Evolutionary conservation across 2,797 vertebrate genomes (phyloP).

Genomic region (Acanthiza pusilla): DNA sequence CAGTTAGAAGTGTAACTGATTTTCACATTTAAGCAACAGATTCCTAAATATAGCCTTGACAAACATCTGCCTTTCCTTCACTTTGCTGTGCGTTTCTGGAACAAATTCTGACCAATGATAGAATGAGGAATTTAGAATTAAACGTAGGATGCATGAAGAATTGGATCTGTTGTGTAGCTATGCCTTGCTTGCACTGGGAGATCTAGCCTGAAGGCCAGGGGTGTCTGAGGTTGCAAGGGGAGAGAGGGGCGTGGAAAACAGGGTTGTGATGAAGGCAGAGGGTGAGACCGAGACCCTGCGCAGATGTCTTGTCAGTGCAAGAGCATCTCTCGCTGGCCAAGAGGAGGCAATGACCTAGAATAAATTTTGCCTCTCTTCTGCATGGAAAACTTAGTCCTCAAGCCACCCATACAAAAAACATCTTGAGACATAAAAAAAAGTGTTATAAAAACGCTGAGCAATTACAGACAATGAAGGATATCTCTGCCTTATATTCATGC

Average conservation of each 20-base stretch:
- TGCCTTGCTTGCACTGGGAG: background rate
- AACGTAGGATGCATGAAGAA: background rate
- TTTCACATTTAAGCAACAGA: background rate
- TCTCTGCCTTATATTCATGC: background rate
- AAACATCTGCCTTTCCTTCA: conserved; percentile 16
- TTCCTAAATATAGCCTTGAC: conserved; percentile 19
- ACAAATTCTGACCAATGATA: background rate
- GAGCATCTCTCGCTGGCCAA: conserved; percentile 45
- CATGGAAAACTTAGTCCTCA: background rate
- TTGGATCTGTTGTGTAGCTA: background rate
- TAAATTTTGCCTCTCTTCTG: background rate
- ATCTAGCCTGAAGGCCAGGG: background rate
- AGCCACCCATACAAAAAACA: background rate
- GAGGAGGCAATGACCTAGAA: background rate
- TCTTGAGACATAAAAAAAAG: background rate
- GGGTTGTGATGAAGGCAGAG: background rate
- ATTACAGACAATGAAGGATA: background rate
- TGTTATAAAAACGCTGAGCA: background rate
- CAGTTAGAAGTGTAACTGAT: conserved; percentile 44
- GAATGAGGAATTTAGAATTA: background rate
- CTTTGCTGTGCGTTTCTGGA: background rate
- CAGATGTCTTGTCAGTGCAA: background rate
- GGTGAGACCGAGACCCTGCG: background rate
- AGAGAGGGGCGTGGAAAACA: background rate
- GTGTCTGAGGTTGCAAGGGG: background rate